Evolutionary conservation across 2,797 vertebrate species (phyloP), one percentile per base, ranked within the genome.

Genomic region (Microctenopoma lineatum): DNA sequence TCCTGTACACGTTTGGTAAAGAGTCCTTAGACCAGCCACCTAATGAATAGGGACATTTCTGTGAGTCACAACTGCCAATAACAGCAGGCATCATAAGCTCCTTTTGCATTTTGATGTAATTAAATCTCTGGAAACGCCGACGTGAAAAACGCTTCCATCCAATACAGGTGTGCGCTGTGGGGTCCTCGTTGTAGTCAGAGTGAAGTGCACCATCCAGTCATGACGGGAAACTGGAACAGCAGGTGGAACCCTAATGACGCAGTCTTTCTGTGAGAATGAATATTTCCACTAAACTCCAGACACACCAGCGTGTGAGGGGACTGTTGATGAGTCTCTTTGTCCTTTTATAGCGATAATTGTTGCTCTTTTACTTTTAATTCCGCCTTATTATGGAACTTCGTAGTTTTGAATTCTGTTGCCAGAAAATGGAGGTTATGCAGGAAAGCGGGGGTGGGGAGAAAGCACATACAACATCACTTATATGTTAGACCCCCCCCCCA

Each of bases 31-130:
- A 65, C 4, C 5, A 45, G 45, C 26, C 64, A 32, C 26, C 32
- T 59, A 41, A 62, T 47, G 39, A 54, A 45, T 14, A 10, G 16
- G 52, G 52, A 59, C 7, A 48, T 51, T 60, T 56, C 45, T 76
- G 59, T 47, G 65, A 53, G 21, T 65, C 45, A 67, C 51, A 2
- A 34, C 27, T 29, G 16, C n/a, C 51, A 32, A 68, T 48, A n/a
- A 3, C 47, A 21, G 14, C 2, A 6, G 32, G 21, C 55, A 11
- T 59, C 36, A 7, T 15, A 7, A 18, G 42, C 41, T 2, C 0
- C 15, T 44, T 56, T 25, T 41, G 13, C 6, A 32, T 42, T 32
- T 75, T 38, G 16, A 29, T 44, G 15, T 18, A 4, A 5, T 27
- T 2, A 4, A 11, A 57, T 56, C 38, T 18, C 41, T 4, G 27